These are phyloP conservation scores for Noctua pronuba DNA, from an alignment of 2,888 invertebrate genomes.

Conservation along the genomic window DNA sequence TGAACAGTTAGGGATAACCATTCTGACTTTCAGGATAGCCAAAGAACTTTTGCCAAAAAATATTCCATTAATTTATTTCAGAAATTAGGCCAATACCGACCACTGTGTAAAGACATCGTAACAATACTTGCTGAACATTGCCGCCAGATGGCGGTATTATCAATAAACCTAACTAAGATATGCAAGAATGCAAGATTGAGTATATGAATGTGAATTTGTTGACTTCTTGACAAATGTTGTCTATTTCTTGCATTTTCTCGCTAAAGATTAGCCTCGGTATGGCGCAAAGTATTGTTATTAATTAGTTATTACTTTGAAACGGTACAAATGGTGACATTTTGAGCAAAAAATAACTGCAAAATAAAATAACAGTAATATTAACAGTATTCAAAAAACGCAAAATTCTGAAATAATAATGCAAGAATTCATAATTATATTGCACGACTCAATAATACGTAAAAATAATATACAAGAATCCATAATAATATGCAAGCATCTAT, in stretches of 20 bases:
- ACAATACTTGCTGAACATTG: constrained; percentile 47
- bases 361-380: constrained; percentile 16
- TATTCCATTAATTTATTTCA: constrained; percentile 17
- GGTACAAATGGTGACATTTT: constrained; percentile 33
- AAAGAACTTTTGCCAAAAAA: neutral
- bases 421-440: neutral
- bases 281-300: constrained; percentile 43
- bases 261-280: constrained; percentile 54
- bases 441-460: neutral
- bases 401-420: neutral
- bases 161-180: constrained; percentile 55
- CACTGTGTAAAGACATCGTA: constrained; percentile 31
- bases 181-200: constrained; percentile 53
- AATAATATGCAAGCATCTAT: neutral
- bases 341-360: constrained; percentile 7
- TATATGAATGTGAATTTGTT: constrained; percentile 29
- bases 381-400: constrained; percentile 20
- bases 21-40: neutral
- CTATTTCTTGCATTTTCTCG: constrained; percentile 40
- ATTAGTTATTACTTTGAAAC: constrained; percentile 31
- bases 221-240: constrained; percentile 3
- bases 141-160: constrained; percentile 57
- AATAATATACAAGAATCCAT: constrained; percentile 1
- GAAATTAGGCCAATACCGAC: constrained; percentile 3
- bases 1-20: constrained; percentile 3